Evolutionary conservation across 2,113 vertebrate genomes (phyloP), one percentile per base, ranked within the genome.

Genomic region (Oryzias celebensis): DNA sequence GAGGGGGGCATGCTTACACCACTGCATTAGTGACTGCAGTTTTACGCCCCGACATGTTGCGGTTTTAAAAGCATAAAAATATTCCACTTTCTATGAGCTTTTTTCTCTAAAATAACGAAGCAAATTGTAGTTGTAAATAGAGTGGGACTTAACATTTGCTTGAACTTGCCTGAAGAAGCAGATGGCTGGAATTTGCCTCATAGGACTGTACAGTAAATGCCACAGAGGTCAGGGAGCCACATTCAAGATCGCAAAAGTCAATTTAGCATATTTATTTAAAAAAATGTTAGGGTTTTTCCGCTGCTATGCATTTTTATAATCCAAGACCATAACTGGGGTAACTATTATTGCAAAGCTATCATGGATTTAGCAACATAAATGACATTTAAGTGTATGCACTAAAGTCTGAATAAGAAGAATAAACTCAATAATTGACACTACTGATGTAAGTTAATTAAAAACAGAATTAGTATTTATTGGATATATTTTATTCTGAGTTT

Each of bases 61-160:
- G 26, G 26, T 7, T 36, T 36, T 36, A 36, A 36, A 36, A 36
- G 36, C 36, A 12, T 12, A 36, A 36, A 36, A 36, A 36, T 10
- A 36, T 36, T 28, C 26, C 26, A 28, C 26, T 28, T 28, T 28
- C 26, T 20, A 20, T 20, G 20, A 20, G 20, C 1, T 12, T 3
- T 36, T 36, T 10, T 10, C 8, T 36, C 36, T 36, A 12, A 36
- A 36, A 12, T 36, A 68, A 59, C 49, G 17, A 4, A 14, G 51
- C 20, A 20, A 20, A 78, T 77, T 65, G 75, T 68, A 24, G 20
- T 26, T 73, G 72, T 60, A 68, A 64, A 80, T 64, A 54, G n/a
- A 48, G 47, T 48, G 20, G 7, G 20, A 41, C 51, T 73, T 84
- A 86, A 82, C 76, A 80, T 84, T 86, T 82, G 66, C 73, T 62